Conservation (phyloP, 1,140 invertebrate species). For the Pseudomyrmex flavicornis region DNA sequence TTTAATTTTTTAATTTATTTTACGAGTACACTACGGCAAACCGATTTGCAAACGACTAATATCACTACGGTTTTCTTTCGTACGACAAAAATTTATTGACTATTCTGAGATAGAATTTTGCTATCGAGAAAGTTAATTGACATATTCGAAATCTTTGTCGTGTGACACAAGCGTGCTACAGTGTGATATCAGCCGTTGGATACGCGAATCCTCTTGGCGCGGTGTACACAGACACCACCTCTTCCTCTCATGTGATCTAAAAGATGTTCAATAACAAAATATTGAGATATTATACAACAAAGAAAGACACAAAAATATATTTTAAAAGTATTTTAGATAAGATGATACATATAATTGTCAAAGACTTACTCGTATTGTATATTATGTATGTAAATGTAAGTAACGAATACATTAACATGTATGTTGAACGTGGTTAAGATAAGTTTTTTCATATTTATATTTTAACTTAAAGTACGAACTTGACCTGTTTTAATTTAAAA, state of each 20-base stretch:
- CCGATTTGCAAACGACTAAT: too few species aligned
- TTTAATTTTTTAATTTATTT: too few species aligned
- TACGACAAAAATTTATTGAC: too few species aligned
- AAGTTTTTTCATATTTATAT: slow-evolving; percentile 23
- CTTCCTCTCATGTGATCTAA: not conserved
- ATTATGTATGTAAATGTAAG: slow-evolving; percentile 29
- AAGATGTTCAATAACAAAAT: slow-evolving; percentile 6
- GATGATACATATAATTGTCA: not conserved
- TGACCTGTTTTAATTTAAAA: slow-evolving; percentile 9
- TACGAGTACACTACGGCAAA: too few species aligned
- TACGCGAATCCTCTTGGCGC: too few species aligned
- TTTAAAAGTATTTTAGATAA: slow-evolving; percentile 4
- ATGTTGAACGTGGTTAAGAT: not conserved
- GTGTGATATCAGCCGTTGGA: too few species aligned
- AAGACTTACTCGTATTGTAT: slow-evolving; percentile 20
- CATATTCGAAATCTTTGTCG: too few species aligned
- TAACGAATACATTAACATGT: not conserved
- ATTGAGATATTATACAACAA: not conserved
- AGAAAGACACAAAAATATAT: not conserved
- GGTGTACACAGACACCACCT: too few species aligned
- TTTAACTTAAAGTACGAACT: not conserved
- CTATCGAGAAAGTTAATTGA: too few species aligned
- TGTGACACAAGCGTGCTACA: too few species aligned
- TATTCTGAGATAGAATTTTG: too few species aligned
- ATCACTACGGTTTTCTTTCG: too few species aligned